These are phyloP conservation scores for Ypsolopha sequella DNA, from an alignment of 2,888 invertebrate genomes.

Conservation along the genomic window DNA sequence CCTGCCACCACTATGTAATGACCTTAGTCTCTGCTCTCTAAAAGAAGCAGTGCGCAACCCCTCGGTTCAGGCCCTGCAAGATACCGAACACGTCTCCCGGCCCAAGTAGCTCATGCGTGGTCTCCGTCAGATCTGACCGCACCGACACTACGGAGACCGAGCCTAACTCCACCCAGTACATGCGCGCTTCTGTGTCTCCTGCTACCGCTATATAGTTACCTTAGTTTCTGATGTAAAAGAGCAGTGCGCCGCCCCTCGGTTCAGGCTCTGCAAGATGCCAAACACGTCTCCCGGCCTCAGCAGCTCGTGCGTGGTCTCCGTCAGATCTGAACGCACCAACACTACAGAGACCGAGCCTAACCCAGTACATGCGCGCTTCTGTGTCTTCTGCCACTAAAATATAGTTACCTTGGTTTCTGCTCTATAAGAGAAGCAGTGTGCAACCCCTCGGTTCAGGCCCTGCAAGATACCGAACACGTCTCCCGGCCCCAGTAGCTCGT, in stretches of 20 bases:
- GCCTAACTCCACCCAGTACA: conserved; percentile 67
- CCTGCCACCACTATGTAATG: background rate
- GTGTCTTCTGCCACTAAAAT: conserved; percentile 66
- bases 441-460: conserved; percentile 52
- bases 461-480: conserved; percentile 68
- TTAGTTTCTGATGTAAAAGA: conserved; percentile 64
- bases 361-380: conserved; percentile 69
- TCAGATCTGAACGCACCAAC: conserved; percentile 49
- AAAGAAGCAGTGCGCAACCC: conserved; percentile 60
- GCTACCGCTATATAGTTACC: conserved; percentile 67
- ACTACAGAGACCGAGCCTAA: conserved; percentile 56
- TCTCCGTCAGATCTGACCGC: conserved; percentile 48
- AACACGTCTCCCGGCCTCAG: conserved; percentile 59
- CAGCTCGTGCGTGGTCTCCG: conserved; percentile 56
- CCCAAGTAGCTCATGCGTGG: conserved; percentile 53
- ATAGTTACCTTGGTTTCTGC: conserved; percentile 65
- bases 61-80: conserved; percentile 58
- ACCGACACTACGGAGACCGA: conserved; percentile 57
- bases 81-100: conserved; percentile 64
- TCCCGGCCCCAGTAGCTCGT: conserved; percentile 49
- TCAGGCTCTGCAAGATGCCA: conserved; percentile 63
- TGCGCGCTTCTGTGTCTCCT: conserved; percentile 64
- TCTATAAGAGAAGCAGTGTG: conserved; percentile 65
- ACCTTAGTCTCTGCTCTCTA: conserved; percentile 64
- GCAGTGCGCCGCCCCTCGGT: conserved; percentile 51